Base-by-base conservation (phyloP, 2,888 invertebrate species). In the Tryphoninae sp. region DNA sequence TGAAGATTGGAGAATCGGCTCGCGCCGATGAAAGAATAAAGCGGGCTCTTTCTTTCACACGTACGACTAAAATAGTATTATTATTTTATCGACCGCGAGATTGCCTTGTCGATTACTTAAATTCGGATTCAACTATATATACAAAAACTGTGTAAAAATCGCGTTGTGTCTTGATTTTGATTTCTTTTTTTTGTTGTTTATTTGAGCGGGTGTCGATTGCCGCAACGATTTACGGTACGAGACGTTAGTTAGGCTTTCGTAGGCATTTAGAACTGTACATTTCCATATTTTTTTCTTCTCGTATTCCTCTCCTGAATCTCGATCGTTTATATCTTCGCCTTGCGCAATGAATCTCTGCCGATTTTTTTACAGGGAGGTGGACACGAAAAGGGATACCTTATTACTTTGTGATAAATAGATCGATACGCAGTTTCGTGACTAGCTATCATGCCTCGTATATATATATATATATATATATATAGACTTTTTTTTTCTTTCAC, bases 251-350 rank as follows among this genome's bases (percentile, higher is more conserved):
- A 81, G 64, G 82, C 85, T 87, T 84, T 82, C 82, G 59, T 88
- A 87, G 86, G 86, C 87, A 87, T 88, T 88, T 88, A 87, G 85
- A 76, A 74, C 61, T 71, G 82, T 77, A 85, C 86, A 88, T 87
- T 86, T 88, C 86, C 86, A 87, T 64, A n/a, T 61, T 75, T 26
- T 16, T 65, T 16, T 58, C 22, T 69, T 40, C 61, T 58, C 23
- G 16, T 61, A n/a, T 58, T 16, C 23, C 76, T 61, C 40, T 65
- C 64, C 55, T 67, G 16, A 19, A 71, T 45, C 23, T 59, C 67
- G 49, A 55, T 67, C 49, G 9, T 55, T 53, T n/a, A 23, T 4
- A 19, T 55, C 7, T 4, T 49, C 3, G 22, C 3, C 9, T 13
- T 13, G 3, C 65, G 23, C 49, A 55, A 55, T 13, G 16, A 59